Evolutionary conservation across 2,797 vertebrate species (phyloP), one percentile per base, ranked within the genome.

Genomic region (Gallirallus australis): DNA sequence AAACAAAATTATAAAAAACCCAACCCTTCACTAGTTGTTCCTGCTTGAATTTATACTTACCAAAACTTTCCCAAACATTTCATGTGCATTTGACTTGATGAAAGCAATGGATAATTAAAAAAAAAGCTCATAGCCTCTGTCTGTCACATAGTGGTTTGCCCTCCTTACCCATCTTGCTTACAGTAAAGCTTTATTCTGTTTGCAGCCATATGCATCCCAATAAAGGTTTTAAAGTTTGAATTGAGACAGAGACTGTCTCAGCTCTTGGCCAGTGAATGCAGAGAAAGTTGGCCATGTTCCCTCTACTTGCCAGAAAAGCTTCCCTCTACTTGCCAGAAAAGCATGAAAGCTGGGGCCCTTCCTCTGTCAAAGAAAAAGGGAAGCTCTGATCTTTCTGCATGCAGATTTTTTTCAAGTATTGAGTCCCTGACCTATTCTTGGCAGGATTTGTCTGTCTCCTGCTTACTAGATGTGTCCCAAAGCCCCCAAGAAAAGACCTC

Each of bases 291-390:
- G 90, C 92, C 53, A 35, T 66, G 54, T 93, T 96, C 90, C 95
- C 77, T 89, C 37, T 84, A 33, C 79, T 96, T 92, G 90, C 37
- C 37, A 37, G 37, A 37, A 37, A 37, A 37, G 37, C 37, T 92
- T 96, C 90, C 95, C 77, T 89, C 37, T 84, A 33, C 79, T 96
- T 92, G 90, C 88, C 86, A 96, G 93, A 95, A 92, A 76, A 90
- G 77, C 86, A 39, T 79, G 70, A 90, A 90, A 92, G 54, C 83
- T 94, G 90, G 52, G 88, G 93, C 88, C 86, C 60, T 84, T 94
- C 63, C 33, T 88, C 73, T 79, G 25, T 88, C 70, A 76, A 63
- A 81, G 31, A 39, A 65, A 88, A 90, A 95, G 70, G 70, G 65
- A 90, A 73, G 80, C 42, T 92, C 83, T 86, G 52, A 89, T 92